Evolutionary conservation across 2,113 vertebrate species (phyloP).

Genomic region (Chloropsis hardwickii): DNA sequence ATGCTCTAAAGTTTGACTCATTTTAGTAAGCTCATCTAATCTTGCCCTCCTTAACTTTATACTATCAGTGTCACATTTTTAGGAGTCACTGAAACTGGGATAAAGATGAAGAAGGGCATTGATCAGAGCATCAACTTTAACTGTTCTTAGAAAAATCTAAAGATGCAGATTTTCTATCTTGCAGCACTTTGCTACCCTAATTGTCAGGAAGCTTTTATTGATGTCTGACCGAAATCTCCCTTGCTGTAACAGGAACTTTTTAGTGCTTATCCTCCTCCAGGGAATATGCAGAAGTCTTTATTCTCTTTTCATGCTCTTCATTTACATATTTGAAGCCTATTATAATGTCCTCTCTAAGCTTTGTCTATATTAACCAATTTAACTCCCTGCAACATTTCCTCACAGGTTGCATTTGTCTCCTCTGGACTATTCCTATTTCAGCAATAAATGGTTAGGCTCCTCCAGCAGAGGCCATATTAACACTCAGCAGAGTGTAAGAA

Average conservation of each 20-base stretch:
- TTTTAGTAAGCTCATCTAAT: background rate
- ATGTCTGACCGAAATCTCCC: background rate
- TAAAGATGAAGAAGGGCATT: background rate
- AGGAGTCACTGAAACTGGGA: background rate
- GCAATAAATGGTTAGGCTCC: accelerated
- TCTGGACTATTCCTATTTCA: background rate
- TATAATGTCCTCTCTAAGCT: background rate
- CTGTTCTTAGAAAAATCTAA: background rate
- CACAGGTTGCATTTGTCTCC: background rate
- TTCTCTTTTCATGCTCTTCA: background rate
- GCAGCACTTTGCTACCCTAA: background rate
- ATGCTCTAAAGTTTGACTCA: background rate
- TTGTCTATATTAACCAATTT: background rate
- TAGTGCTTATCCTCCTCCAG: background rate
- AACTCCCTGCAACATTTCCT: background rate
- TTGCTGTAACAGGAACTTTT: background rate
- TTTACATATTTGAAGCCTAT: background rate
- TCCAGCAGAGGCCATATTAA: background rate
- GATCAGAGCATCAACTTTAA: background rate
- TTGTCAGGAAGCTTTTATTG: background rate
- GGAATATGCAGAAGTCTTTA: background rate
- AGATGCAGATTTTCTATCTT: background rate
- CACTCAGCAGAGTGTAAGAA: background rate
- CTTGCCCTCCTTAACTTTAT: background rate
- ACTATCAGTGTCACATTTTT: background rate